Conservation (phyloP, 1,140 invertebrate genomes). For the Leptoteleia sp. region DNA sequence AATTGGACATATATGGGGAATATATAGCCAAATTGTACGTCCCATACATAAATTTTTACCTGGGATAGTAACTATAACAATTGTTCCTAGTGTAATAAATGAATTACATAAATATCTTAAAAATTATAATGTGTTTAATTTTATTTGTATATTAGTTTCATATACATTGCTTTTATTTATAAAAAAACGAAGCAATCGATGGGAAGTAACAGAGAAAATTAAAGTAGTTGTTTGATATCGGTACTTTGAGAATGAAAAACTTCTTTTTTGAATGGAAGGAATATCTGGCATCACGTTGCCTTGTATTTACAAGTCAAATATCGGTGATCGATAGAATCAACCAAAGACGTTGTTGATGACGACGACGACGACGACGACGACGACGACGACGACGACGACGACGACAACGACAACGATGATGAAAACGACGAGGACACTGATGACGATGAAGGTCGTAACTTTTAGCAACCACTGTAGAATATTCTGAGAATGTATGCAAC, state of each 20-base stretch:
- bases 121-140: slow-evolving; percentile 17
- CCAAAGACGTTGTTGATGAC: slow-evolving; percentile 47
- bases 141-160: slow-evolving; percentile 19
- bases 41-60: too few relatives aligned
- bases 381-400: slow-evolving; percentile 47
- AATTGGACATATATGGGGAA: too few relatives aligned
- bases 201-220: slow-evolving; percentile 51
- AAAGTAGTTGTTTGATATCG: slow-evolving; percentile 46
- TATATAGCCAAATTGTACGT: too few relatives aligned
- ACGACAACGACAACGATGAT: slow-evolving; percentile 28
- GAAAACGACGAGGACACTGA: slow-evolving; percentile 3
- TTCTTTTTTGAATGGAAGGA: slow-evolving; percentile 38
- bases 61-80: too few relatives aligned
- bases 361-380: slow-evolving; percentile 32
- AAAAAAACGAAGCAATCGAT: slow-evolving; percentile 21
- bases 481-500: slow-evolving; percentile 42
- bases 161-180: slow-evolving; percentile 12
- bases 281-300: slow-evolving; percentile 50
- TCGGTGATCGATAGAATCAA: slow-evolving; percentile 57
- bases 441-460: slow-evolving; percentile 33
- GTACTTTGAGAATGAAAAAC: slow-evolving; percentile 38
- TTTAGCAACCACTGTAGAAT: slow-evolving; percentile 34
- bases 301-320: slow-evolving; percentile 66
- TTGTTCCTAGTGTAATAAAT: too few relatives aligned
- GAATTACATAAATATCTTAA: too few relatives aligned